Percentiles rank a stretch among this genome's conserved stretches.
Conservation (phyloP, 2,113 vertebrate species). For the Rhabdomys dilectus region DNA sequence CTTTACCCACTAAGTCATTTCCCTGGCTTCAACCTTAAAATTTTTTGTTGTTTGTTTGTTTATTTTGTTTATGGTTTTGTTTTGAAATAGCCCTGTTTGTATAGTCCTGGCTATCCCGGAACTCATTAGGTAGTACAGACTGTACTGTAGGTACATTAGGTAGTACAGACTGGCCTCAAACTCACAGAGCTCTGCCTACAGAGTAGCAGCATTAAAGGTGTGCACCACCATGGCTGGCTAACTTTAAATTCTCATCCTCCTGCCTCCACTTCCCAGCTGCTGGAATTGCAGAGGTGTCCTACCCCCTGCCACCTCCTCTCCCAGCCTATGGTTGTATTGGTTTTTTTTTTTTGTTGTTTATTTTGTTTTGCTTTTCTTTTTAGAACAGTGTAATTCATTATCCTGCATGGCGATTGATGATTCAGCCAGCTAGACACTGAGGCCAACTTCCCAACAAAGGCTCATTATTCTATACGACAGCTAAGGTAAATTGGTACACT, state of each 20-base stretch:
- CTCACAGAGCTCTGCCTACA: background rate
- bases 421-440: background rate
- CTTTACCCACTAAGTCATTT: background rate
- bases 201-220: background rate
- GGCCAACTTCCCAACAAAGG: background rate
- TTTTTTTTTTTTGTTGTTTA: background rate
- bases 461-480: background rate
- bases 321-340: background rate
- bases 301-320: fast-evolving
- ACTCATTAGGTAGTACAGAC: background rate
- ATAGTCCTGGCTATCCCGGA: background rate
- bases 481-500: background rate
- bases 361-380: background rate
- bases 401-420: background rate
- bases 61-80: background rate
- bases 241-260: background rate
- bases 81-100: background rate
- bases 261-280: background rate
- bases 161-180: background rate
- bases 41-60: background rate
- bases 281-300: background rate
- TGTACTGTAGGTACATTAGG: background rate
- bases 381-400: background rate
- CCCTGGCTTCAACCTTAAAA: background rate
- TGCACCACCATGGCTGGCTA: background rate